Evolutionary conservation across 2,888 invertebrate genomes (phyloP).

Genomic region (Pyralis farinalis): DNA sequence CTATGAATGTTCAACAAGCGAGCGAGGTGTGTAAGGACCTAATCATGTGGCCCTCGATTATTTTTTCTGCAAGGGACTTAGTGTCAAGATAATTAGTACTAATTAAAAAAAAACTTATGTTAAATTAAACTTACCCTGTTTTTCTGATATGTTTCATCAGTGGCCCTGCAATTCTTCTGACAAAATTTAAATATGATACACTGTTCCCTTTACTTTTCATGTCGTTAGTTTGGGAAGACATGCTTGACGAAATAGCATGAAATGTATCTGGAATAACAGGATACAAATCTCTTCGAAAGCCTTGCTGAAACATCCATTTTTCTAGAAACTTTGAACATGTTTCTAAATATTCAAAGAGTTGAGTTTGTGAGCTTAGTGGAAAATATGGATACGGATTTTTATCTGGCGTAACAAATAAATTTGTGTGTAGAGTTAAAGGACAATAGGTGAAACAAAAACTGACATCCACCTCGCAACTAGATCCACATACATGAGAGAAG

Average conservation of each 20-base stretch:
- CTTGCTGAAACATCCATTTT: constrained; percentile 73
- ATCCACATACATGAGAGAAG: constrained; percentile 51
- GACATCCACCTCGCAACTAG: constrained; percentile 58
- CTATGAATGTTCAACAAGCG: too few relatives aligned
- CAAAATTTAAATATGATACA: constrained; percentile 61
- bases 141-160: constrained; percentile 62
- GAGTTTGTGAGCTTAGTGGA: constrained; percentile 43
- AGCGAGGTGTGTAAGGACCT: too few relatives aligned
- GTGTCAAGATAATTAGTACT: too few relatives aligned
- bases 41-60: too few relatives aligned
- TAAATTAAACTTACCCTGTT: constrained; percentile 40
- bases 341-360: constrained; percentile 54
- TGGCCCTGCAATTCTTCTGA: constrained; percentile 64
- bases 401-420: constrained; percentile 31
- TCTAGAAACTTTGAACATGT: constrained; percentile 53
- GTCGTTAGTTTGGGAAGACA: constrained; percentile 36
- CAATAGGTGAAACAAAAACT: constrained; percentile 60
- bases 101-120: too few relatives aligned
- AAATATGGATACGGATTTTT: constrained; percentile 64
- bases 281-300: constrained; percentile 66
- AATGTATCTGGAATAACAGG: constrained; percentile 69
- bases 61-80: too few relatives aligned
- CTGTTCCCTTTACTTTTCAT: constrained; percentile 61
- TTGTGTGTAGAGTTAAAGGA: constrained; percentile 56
- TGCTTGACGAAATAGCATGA: constrained; percentile 51